Evolutionary conservation across 2,113 vertebrate species (phyloP), one percentile per base, ranked within the genome.

Genomic region (Microcebus lehilahytsara): DNA sequence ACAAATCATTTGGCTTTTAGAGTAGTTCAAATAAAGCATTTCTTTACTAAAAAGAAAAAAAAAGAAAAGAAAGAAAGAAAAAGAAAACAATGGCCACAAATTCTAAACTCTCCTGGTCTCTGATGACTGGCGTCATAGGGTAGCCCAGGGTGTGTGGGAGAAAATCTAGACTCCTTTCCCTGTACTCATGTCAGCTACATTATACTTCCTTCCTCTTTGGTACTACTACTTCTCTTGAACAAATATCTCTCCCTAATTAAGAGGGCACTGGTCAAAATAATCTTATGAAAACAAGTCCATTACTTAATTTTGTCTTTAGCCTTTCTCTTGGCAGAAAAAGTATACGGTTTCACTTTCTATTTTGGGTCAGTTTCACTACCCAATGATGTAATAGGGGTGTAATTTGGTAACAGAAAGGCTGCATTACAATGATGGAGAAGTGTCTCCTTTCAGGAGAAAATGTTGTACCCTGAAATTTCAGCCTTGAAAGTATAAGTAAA

Each of bases 231-330:
- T 87, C 77, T 84, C 40, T 75, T 56, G 71, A 87, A 93, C 40
- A 75, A 93, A 93, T 23, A 62, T 37, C n/a, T 64, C 22, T 30
- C 25, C 27, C 40, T 66, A 60, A 51, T 77, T 89, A 84, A 72
- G 78, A 85, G 91, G 40, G 49, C 51, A 86, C 10, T 22, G 20
- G 56, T 91, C 30, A 80, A 94, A 95, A 78, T 77, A 58, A 84
- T 58, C 71, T 75, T 89, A 56, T 51, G 42, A 79, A 97, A 96
- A 71, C 60, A 71, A 87, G 34, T 51, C 46, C 83, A 51, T 75
- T 72, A 56, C 58, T 96, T 92, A 88, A 89, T 95, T 93, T 96
- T 87, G 89, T 85, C 95, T 85, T 88, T 58, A 75, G 79, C 7
- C 19, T 20, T 91, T 93, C 77, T 95, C 56, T 95, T 89, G 40